A percentile compares a stretch with the other conserved stretches of the same genome.
Conservation (phyloP, 2,113 vertebrate genomes). For the Oreotrochilus melanogaster region DNA sequence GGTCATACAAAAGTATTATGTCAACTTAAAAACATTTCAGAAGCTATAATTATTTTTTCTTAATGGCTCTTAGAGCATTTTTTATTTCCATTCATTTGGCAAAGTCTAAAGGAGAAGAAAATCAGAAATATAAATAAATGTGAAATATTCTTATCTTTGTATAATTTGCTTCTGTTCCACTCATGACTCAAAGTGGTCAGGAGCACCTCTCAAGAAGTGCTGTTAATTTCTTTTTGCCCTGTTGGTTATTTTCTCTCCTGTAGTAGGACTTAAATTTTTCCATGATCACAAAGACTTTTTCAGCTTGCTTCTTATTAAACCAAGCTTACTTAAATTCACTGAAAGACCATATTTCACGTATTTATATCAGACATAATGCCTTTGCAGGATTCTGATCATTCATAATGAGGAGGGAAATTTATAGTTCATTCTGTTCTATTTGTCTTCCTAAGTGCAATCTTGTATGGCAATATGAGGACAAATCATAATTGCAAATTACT, state of each 20-base stretch:
- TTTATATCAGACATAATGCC: not conserved
- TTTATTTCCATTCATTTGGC: not conserved
- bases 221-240: not conserved
- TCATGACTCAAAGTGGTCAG: not conserved
- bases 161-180: not conserved
- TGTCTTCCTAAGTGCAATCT: slow-evolving; percentile 29
- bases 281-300: not conserved
- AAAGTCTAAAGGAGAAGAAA: not conserved
- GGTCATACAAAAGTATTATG: slow-evolving; percentile 17
- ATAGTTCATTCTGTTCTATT: slow-evolving; percentile 9
- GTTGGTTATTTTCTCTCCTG: not conserved
- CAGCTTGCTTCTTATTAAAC: not conserved
- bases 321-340: not conserved
- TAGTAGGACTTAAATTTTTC: not conserved
- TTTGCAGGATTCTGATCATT: not conserved
- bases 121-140: not conserved
- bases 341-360: not conserved
- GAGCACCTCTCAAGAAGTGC: not conserved
- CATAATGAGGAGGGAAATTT: not conserved
- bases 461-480: slow-evolving; percentile 6
- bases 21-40: slow-evolving; percentile 6
- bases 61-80: not conserved
- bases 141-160: not conserved
- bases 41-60: not conserved
- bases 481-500: slow-evolving; percentile 44